Percentiles rank a stretch among this genome's conserved stretches.
phyloP scores from a whole-genome alignment of 2,113 vertebrate genomes.

The Nanger granti region DNA sequence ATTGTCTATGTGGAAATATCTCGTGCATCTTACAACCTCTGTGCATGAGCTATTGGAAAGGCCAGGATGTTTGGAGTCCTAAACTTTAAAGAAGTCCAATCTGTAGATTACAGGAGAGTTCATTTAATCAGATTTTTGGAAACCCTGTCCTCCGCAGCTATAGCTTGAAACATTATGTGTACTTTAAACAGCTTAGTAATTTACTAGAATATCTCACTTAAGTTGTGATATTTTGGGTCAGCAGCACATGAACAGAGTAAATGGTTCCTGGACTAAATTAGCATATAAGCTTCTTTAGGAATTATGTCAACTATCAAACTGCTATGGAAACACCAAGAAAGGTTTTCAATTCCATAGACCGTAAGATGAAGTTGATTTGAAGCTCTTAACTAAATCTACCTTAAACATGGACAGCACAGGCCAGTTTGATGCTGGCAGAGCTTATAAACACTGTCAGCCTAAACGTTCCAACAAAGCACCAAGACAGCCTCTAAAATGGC shows the following conservation, averaged over 20 bases:
- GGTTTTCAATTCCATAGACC: neutral
- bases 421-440: neutral
- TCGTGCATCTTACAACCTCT: neutral
- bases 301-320: slow-evolving; percentile 24
- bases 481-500: neutral
- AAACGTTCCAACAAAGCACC: neutral
- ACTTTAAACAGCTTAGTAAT: slow-evolving; percentile 16
- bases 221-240: neutral
- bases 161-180: neutral
- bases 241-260: neutral
- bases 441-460: neutral
- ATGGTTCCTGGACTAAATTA: neutral
- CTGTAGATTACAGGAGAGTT: neutral
- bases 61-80: neutral
- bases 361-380: slow-evolving; percentile 14
- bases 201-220: neutral
- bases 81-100: neutral
- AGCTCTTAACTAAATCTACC: slow-evolving; percentile 16
- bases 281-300: slow-evolving; percentile 33
- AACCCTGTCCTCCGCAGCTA: neutral
- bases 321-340: neutral
- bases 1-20: neutral
- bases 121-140: neutral
- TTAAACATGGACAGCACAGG: slow-evolving; percentile 19
- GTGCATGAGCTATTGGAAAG: neutral